Percentiles rank a stretch among this genome's conserved stretches.
phyloP scores from a whole-genome alignment of 1,140 invertebrate species.

The Leptinotarsa defecta region DNA sequence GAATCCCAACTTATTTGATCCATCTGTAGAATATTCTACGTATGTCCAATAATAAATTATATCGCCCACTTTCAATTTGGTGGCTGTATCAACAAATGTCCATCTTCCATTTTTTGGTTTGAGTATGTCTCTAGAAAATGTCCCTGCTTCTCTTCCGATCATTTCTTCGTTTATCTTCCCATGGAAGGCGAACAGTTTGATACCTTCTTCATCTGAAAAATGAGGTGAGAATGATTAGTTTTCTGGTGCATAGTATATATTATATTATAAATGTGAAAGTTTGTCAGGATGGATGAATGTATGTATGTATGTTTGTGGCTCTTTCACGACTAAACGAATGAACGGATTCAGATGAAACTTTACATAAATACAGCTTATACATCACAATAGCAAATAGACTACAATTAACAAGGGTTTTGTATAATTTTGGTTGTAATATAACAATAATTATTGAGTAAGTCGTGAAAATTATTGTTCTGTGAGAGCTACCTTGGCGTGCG shows the following conservation, averaged over 20 bases:
- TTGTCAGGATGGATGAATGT: no score
- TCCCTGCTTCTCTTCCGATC: conserved; percentile 70
- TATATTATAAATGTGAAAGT: no score
- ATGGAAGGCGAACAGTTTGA: conserved; percentile 73
- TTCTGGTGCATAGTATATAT: neutral
- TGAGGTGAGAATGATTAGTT: neutral
- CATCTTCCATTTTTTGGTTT: conserved; percentile 67
- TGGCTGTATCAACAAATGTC: conserved; percentile 66
- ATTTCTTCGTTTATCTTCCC: conserved; percentile 75
- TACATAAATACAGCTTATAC: no score
- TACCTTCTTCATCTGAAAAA: conserved; percentile 65
- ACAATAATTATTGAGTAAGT: no score
- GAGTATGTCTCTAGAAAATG: conserved; percentile 68
- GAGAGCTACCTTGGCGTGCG: no score
- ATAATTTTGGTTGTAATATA: no score
- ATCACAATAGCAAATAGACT: no score
- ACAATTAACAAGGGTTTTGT: no score
- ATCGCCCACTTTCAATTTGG: conserved; percentile 66
- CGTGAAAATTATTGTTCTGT: no score
- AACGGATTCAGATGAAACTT: no score
- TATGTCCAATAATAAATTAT: conserved; percentile 76
- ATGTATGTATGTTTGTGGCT: no score
- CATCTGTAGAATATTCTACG: conserved; percentile 66
- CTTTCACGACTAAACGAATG: no score
- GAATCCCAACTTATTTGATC: conserved; percentile 59